Percentiles rank a stretch among this genome's conserved stretches.
Evolutionary conservation across 2,797 vertebrate species (phyloP).

Genomic region (Lutjanus campechanus): DNA sequence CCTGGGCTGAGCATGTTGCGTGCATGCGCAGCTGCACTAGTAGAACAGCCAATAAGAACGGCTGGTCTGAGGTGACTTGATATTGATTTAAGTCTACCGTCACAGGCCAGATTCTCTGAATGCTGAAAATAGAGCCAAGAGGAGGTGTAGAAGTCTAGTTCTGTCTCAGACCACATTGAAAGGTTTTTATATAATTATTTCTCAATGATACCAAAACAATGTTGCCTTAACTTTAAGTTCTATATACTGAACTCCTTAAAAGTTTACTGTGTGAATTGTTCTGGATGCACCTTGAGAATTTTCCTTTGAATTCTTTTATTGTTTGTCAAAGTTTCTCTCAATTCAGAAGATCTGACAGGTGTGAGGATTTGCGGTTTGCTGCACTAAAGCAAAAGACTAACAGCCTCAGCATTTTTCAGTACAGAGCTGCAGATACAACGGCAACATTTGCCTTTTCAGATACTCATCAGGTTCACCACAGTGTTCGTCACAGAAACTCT

Average conservation of each 20-base stretch:
- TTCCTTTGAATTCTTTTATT: background rate
- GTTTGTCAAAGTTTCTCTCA: constrained; percentile 8
- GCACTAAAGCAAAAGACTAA: constrained; percentile 2
- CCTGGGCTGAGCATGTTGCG: too few species aligned
- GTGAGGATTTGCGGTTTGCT: background rate
- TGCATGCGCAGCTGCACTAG: too few species aligned
- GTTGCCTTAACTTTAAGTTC: background rate
- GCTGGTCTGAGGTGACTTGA: too few species aligned
- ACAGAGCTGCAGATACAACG: constrained; percentile 17
- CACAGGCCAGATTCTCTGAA: too few species aligned
- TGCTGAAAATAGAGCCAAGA: too few species aligned
- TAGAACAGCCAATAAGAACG: too few species aligned
- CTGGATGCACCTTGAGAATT: background rate
- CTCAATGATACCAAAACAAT: too few species aligned
- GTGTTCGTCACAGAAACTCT: constrained; percentile 38
- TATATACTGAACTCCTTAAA: background rate
- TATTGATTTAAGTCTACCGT: too few species aligned
- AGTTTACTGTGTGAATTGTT: background rate
- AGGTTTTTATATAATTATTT: too few species aligned
- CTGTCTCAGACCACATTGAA: too few species aligned
- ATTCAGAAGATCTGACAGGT: background rate
- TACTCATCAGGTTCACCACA: constrained; percentile 40
- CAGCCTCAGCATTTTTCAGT: constrained; percentile 18
- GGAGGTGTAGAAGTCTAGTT: too few species aligned
- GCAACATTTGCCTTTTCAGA: constrained; percentile 37